These are phyloP conservation scores for Onychostoma macrolepis DNA, from an alignment of 2,113 vertebrate species.

Conservation along the genomic window DNA sequence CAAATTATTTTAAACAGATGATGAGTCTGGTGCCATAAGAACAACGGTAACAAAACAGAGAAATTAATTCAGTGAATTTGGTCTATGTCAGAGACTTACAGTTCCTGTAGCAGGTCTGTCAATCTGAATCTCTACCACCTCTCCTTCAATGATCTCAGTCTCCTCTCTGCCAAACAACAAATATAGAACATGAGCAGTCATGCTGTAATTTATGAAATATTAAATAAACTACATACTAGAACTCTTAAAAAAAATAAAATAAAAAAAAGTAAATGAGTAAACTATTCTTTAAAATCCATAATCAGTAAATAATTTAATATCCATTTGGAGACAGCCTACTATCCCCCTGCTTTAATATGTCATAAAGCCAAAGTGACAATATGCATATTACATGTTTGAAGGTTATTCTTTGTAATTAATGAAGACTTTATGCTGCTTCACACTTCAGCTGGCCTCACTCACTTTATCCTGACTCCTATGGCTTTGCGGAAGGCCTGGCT, in stretches of 20 bases:
- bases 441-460: slow-evolving; percentile 56
- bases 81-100: slow-evolving; percentile 69
- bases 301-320: not conserved
- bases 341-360: not conserved
- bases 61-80: not conserved
- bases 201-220: not conserved
- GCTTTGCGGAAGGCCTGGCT: slow-evolving; percentile 91
- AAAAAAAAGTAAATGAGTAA: not conserved
- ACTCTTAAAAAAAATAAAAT: not conserved
- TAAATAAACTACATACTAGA: not conserved
- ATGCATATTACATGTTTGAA: not conserved
- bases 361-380: not conserved
- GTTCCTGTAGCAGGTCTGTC: slow-evolving; percentile 93
- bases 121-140: slow-evolving; percentile 96
- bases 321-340: not conserved
- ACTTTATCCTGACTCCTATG: slow-evolving; percentile 94
- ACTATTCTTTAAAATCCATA: not conserved
- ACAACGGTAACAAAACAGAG: not conserved
- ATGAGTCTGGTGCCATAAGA: not conserved
- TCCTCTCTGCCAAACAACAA: slow-evolving; percentile 79
- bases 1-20: not conserved
- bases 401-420: not conserved
- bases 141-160: slow-evolving; percentile 94
- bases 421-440: not conserved
- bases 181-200: not conserved